Evolutionary conservation across 2,797 vertebrate species (phyloP), one percentile per base, ranked within the genome.

Genomic region (Sebastes aleutianus): DNA sequence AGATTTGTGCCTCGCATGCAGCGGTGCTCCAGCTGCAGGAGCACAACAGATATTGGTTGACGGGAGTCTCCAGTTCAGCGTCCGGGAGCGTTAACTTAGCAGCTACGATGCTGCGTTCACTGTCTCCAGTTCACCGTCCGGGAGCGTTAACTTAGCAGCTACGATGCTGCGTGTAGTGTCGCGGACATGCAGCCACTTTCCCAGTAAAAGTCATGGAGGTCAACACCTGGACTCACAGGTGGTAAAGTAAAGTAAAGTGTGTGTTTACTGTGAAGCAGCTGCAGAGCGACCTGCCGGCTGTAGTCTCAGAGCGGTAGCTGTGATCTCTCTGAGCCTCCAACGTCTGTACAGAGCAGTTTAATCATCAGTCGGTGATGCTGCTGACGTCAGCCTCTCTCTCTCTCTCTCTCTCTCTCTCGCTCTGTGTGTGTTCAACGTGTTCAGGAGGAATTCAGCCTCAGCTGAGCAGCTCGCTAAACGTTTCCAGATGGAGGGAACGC

Each of bases 401-500:
- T 29, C 27, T 27, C 27, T 27, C 27, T 27, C 27, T 27, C 27
- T 29, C 27, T 22, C 64, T 10, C 7, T 61, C 12, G n/a, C 24
- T 54, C 8, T 65, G 61, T 22, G 36, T 69, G 74, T 63, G 79
- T 26, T 61, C 5, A 57, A 63, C 3, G 6, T 85, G 47, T 85
- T 73, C 59, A 65, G 72, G 75, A 86, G 77, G 74, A 90, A 91
- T 89, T 83, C 61, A 67, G 64, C 71, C 89, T 91, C 84, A 91
- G 89, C 87, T 88, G 88, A 91, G 79, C 63, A 26, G 34, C 69
- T 70, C 67, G 69, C 69, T 90, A 94, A 95, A 72, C 29, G 84
- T 56, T 90, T 94, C 90, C 93, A 95, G 93, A 95, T 94, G 93
- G 72, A 85, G 88, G 83, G 63, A 91, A 83, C 92, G 79, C 71